Base-by-base conservation (phyloP, 2,797 vertebrate species). In the Pogonophryne albipinna region DNA sequence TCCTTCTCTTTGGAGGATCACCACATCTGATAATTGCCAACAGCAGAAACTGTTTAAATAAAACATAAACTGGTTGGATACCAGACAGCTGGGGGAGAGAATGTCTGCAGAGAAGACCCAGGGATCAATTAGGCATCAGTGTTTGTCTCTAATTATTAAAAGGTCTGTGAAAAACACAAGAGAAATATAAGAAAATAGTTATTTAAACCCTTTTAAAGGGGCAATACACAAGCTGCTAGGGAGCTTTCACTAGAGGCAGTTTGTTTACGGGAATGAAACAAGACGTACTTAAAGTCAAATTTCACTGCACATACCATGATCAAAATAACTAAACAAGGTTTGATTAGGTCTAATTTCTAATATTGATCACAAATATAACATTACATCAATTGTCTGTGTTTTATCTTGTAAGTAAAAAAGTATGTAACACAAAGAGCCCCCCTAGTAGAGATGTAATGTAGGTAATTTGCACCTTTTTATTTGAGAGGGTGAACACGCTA, bases 21-120 rank as follows among this genome's bases (percentile, higher is more conserved):
- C 20, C n/a, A 10, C 49, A 73, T 82, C 63, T 78, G 78, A 76
- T 79, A 79, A 84, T 75, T 69, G 77, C 80, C 65, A 68, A 4
- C 1, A 80, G 79, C 74, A 64, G 70, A 74, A 57, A 75, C 51
- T 11, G 20, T 76, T 84, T 76, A 80, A 90, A 88, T 82, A 74
- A 89, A 85, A 85, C 64, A 82, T 76, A 57, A 59, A 71, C 20
- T 34, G 5, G 19, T 59, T 31, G 53, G 67, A 71, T 68, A 59
- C 61, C 55, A 61, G 16, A 31, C 11, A 11, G 70, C 38, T 13
- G 9, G 38, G 49, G 46, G 17, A 51, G 47, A 16, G 60, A 66
- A 4, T 19, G 34, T 68, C 68, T 78, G 63, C 14, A 49, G 69
- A 68, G 68, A 78, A 45, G 64, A 64, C 13, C 6, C 41, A 59